Evolutionary conservation across 2,797 vertebrate species (phyloP), one percentile per base, ranked within the genome.

Genomic region (Furcifer pardalis): DNA sequence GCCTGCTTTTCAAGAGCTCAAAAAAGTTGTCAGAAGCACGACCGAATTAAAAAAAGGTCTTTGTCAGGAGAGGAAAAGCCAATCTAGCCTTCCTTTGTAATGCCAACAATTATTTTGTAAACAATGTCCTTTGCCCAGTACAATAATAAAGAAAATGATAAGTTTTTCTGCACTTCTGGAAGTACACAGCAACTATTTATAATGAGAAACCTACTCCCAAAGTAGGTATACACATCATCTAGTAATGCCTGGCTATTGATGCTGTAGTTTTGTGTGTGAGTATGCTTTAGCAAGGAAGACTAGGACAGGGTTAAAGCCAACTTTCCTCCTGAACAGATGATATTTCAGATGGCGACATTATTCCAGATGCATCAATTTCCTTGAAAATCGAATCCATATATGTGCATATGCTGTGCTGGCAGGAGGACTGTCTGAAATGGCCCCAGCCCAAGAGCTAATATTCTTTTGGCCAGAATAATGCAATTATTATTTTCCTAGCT

Each of bases 401-500:
- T 96, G 96, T 97, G 96, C 97, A 98, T 98, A 98, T 99, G 97
- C 95, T 97, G 94, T 95, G 96, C 97, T 98, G 98, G 98, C 98
- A 97, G 95, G 96, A 95, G 94, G 94, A 95, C 93, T 94, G 94
- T 92, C 95, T 97, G 97, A 97, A 97, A 97, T 97, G 96, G 98
- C 97, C 93, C 94, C 94, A 96, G 96, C 97, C 97, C 97, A 98
- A 97, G 96, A 97, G 97, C 96, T 97, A 97, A 97, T 97, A 97
- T 97, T 97, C 96, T 97, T 97, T 97, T 97, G 98, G 98, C 97
- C 95, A 95, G 96, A 97, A 98, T 97, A 97, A 98, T 96, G 97
- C 97, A 97, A 98, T 98, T 98, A 98, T 98, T 98, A 98, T 98
- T 98, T 98, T 98, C 97, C 97, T 97, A 97, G 97, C 97, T 98